phyloP scores from a whole-genome alignment of 2,113 vertebrate genomes.

The Prietella phreatophila region DNA sequence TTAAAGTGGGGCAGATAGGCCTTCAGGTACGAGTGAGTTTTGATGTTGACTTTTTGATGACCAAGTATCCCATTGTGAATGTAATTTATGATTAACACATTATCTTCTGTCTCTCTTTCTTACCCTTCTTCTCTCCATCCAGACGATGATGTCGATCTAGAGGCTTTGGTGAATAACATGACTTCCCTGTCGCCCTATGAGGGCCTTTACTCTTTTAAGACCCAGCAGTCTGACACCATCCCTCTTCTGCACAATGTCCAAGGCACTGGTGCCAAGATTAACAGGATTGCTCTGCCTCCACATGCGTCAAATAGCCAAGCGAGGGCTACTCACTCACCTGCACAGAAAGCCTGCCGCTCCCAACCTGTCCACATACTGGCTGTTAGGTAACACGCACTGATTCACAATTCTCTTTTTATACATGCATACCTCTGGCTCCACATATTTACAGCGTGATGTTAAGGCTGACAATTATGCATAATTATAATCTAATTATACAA shows the following conservation, averaged over 20 bases:
- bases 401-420: neutral
- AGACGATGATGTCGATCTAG: slow-evolving; percentile 93
- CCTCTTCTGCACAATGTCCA: slow-evolving; percentile 85
- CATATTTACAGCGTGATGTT: neutral
- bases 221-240: slow-evolving; percentile 76
- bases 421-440: neutral
- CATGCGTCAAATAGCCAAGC: slow-evolving; percentile 53
- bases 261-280: slow-evolving; percentile 57
- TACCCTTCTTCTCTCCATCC: slow-evolving; percentile 38
- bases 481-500: no score
- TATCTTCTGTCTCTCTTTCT: neutral
- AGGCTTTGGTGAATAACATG: slow-evolving; percentile 92
- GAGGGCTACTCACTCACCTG: slow-evolving; percentile 54
- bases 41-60: neutral
- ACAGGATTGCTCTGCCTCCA: slow-evolving; percentile 45
- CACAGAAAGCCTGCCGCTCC: slow-evolving; percentile 80
- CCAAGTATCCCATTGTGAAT: neutral
- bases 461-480: neutral
- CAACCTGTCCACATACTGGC: slow-evolving; percentile 81
- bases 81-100: neutral
- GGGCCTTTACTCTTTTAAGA: slow-evolving; percentile 76
- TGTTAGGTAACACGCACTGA: slow-evolving; percentile 43
- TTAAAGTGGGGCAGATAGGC: neutral
- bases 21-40: neutral
- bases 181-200: slow-evolving; percentile 82